Evolutionary conservation across 2,113 vertebrate species (phyloP).

Genomic region (Glareola pratincola): DNA sequence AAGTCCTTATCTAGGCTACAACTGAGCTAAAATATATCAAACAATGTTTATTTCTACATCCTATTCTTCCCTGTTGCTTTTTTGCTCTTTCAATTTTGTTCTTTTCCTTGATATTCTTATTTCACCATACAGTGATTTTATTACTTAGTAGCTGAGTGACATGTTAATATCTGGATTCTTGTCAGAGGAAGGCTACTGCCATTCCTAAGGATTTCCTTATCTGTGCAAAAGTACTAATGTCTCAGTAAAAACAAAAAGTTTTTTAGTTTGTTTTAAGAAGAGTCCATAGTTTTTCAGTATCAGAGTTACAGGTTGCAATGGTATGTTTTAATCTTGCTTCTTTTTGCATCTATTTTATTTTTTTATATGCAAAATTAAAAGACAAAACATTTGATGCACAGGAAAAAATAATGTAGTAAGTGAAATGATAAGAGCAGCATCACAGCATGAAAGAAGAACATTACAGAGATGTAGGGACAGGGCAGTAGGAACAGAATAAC

Average conservation of each 20-base stretch:
- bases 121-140: neutral
- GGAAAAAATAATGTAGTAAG: neutral
- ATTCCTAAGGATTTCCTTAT: neutral
- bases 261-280: neutral
- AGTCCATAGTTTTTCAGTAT: neutral
- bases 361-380: neutral
- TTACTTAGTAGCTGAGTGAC: neutral
- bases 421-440: neutral
- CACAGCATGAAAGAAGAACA: neutral
- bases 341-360: neutral
- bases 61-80: neutral
- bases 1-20: neutral
- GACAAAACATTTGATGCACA: neutral
- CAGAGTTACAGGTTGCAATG: neutral
- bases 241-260: neutral
- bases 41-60: neutral
- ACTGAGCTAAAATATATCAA: neutral
- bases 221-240: neutral
- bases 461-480: neutral
- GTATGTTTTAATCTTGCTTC: neutral
- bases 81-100: neutral
- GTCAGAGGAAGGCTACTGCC: neutral
- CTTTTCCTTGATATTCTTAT: neutral
- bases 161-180: neutral
- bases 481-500: neutral